These are phyloP conservation scores for Mormyrus iriodes DNA, from an alignment of 2,113 vertebrate species.

Conservation along the genomic window DNA sequence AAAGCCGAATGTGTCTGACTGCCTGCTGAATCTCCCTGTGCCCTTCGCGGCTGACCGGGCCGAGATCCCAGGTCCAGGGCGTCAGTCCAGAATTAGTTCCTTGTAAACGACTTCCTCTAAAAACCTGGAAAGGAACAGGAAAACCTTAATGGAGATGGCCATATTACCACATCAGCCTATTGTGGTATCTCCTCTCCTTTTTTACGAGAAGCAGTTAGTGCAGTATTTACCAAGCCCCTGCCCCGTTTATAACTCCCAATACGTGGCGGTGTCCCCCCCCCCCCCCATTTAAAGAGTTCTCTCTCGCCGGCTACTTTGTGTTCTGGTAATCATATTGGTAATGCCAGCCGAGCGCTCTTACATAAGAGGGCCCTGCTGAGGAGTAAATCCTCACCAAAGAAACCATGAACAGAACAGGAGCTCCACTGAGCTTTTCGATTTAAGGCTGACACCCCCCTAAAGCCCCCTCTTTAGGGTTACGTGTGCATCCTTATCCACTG, in stretches of 20 bases:
- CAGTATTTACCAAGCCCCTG: not conserved
- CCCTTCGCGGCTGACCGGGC: not conserved
- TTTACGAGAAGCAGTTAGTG: slow-evolving; percentile 8
- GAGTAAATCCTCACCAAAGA: slow-evolving; percentile 23
- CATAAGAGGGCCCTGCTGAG: slow-evolving; percentile 30
- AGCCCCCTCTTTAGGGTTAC: slow-evolving; percentile 15
- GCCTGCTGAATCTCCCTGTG: not conserved
- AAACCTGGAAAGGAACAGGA: not conserved
- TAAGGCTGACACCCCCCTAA: slow-evolving; percentile 21
- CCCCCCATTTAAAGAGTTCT: slow-evolving; percentile 39
- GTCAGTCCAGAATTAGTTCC: not conserved
- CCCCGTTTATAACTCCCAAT: slow-evolving; percentile 18
- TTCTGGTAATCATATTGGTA: slow-evolving; percentile 35
- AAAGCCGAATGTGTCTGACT: not conserved
- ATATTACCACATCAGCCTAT: not conserved
- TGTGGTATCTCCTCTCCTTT: not conserved
- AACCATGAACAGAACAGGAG: slow-evolving; percentile 6
- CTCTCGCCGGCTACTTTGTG: slow-evolving; percentile 26
- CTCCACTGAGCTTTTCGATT: slow-evolving; percentile 24
- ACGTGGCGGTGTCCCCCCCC: slow-evolving; percentile 17
- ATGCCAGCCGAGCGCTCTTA: slow-evolving; percentile 29
- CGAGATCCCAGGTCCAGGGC: no score
- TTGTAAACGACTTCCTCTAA: not conserved
- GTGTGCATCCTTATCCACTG: slow-evolving; percentile 17
- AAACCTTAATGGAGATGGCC: not conserved